phyloP scores from a whole-genome alignment of 1,140 invertebrate genomes.

The Eulimnadia texana region DNA sequence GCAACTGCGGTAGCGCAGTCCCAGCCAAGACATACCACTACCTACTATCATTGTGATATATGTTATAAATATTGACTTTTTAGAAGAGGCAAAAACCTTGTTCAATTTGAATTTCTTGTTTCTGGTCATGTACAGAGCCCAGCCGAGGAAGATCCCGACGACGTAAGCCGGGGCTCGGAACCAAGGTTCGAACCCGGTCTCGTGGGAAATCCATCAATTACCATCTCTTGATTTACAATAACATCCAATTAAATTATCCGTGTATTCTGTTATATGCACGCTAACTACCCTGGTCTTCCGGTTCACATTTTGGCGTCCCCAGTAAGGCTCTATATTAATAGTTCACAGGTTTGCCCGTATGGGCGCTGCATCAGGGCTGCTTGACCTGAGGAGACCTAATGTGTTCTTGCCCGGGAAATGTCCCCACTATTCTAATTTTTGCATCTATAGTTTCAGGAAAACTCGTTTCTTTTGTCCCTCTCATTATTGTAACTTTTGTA shows the following conservation, averaged over 20 bases:
- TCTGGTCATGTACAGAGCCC: not conserved
- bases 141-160: conserved; percentile 9
- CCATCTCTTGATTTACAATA: not conserved
- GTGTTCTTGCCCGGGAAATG: too few relatives aligned
- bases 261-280: not conserved
- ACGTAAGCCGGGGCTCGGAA: conserved; percentile 6
- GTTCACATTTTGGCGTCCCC: too few relatives aligned
- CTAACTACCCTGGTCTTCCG: not conserved
- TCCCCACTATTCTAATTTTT: too few relatives aligned
- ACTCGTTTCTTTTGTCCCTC: too few relatives aligned
- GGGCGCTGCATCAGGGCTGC: too few relatives aligned
- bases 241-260: not conserved
- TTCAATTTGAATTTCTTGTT: not conserved
- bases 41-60: too few relatives aligned
- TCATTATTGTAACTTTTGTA: too few relatives aligned
- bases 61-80: not conserved
- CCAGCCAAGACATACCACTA: not conserved
- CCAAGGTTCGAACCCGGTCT: conserved; percentile 4
- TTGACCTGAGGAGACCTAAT: too few relatives aligned
- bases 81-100: not conserved
- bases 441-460: too few relatives aligned
- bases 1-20: not conserved
- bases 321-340: too few relatives aligned
- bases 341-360: too few relatives aligned
- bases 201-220: conserved; percentile 23